These are phyloP conservation scores for Myiothlypis coronata DNA, from an alignment of 2,797 vertebrate species.

Conservation along the genomic window DNA sequence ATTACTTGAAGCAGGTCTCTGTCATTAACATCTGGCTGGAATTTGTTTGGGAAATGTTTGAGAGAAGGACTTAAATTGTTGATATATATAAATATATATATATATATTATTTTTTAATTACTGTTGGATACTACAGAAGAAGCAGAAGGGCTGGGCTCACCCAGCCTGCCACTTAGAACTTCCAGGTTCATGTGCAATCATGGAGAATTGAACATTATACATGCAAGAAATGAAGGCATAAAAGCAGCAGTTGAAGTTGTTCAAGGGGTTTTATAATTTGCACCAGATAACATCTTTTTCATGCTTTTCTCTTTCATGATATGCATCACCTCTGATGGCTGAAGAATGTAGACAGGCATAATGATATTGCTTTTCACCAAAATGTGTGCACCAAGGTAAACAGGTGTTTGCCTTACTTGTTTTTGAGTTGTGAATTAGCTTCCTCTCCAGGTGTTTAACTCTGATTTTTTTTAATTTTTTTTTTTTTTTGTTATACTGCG, in stretches of 20 bases:
- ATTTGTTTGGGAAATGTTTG: slow-evolving; percentile 57
- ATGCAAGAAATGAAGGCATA: slow-evolving; percentile 59
- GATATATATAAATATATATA: slow-evolving; percentile 41
- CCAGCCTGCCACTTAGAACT: slow-evolving; percentile 49
- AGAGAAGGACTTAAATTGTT: slow-evolving; percentile 66
- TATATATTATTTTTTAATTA: slow-evolving; percentile 68
- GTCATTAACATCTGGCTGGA: slow-evolving; percentile 69
- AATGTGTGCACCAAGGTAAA: slow-evolving; percentile 74
- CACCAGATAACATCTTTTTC: slow-evolving; percentile 75
- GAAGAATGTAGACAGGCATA: slow-evolving; percentile 92
- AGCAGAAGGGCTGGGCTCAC: slow-evolving; percentile 64
- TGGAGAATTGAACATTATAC: slow-evolving; percentile 59
- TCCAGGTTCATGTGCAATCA: slow-evolving; percentile 70
- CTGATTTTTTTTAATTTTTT: not conserved
- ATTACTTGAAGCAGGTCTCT: slow-evolving; percentile 67
- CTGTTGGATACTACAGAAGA: slow-evolving; percentile 69
- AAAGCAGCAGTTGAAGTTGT: slow-evolving; percentile 63
- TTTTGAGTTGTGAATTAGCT: slow-evolving; percentile 74
- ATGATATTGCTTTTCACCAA: slow-evolving; percentile 80
- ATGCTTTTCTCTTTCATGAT: slow-evolving; percentile 75
- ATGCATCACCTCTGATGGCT: slow-evolving; percentile 86
- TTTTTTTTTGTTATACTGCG: slow-evolving; percentile 63
- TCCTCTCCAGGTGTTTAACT: slow-evolving; percentile 70
- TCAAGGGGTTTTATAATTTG: slow-evolving; percentile 66
- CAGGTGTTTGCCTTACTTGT: slow-evolving; percentile 77